Percentiles rank a stretch among this genome's conserved stretches.
phyloP scores from a whole-genome alignment of 2,888 invertebrate genomes.

The Acrobasis repandana region DNA sequence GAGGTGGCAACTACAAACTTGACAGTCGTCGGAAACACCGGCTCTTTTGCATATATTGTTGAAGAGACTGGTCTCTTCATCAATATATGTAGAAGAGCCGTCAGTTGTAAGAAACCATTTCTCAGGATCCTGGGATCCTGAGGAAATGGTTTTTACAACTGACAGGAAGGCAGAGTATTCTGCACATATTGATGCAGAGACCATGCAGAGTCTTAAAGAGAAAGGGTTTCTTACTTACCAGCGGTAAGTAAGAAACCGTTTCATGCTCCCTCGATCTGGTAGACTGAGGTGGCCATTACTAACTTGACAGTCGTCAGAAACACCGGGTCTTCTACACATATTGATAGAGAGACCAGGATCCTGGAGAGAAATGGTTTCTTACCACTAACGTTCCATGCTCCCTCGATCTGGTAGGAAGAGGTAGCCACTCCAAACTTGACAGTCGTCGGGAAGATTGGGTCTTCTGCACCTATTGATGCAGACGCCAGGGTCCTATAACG shows the following conservation, averaged over 20 bases:
- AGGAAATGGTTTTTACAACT: too few species aligned
- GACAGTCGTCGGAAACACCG: constrained; percentile 51
- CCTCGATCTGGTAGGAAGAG: constrained; percentile 36
- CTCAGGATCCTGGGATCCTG: too few species aligned
- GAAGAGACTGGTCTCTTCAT: not conserved
- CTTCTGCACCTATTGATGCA: not conserved
- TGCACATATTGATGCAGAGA: too few species aligned
- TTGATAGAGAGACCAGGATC: too few species aligned
- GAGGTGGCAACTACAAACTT: constrained; percentile 60
- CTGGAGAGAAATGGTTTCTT: not conserved
- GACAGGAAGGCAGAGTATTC: too few species aligned
- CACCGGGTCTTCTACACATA: too few species aligned
- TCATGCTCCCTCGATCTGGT: constrained; percentile 37
- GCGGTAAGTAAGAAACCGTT: too few species aligned
- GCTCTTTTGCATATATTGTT: constrained; percentile 10
- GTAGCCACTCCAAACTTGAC: constrained; percentile 32
- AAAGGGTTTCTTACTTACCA: constrained; percentile 25
- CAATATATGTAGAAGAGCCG: too few species aligned
- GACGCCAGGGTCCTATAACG: not conserved
- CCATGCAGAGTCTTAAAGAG: too few species aligned
- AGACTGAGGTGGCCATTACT: constrained; percentile 34
- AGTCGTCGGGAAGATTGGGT: not conserved
- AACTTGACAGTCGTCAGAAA: constrained; percentile 12
- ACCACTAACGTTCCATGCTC: constrained; percentile 36
- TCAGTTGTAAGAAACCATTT: too few species aligned